phyloP scores from a whole-genome alignment of 2,797 vertebrate species.

The Microchirus variegatus region DNA sequence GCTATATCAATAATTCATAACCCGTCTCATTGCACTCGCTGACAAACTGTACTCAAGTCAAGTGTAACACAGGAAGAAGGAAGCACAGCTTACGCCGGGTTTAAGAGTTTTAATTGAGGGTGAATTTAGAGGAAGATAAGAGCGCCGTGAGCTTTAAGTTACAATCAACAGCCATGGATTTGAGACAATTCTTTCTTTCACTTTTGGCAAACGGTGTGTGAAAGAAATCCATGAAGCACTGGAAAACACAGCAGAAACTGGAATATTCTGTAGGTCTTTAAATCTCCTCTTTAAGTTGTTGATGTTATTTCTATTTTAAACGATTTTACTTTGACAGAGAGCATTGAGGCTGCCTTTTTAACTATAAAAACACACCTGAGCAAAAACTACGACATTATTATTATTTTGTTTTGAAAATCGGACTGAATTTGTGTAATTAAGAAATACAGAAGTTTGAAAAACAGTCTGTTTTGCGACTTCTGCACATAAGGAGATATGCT shows the following conservation, averaged over 20 bases:
- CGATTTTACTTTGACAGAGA: too few species aligned
- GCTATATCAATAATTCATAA: constrained; percentile 63
- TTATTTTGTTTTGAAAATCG: too few species aligned
- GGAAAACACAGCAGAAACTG: neutral
- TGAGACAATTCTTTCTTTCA: neutral
- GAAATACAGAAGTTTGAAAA: too few species aligned
- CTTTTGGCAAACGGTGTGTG: neutral
- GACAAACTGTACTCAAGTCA: constrained; percentile 16
- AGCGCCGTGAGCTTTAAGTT: neutral
- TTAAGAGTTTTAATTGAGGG: constrained; percentile 5
- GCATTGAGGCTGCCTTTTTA: too few species aligned
- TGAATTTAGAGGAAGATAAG: neutral
- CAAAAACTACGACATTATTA: too few species aligned
- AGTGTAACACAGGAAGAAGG: constrained; percentile 12
- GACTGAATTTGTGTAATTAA: too few species aligned
- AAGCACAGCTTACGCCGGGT: constrained; percentile 12
- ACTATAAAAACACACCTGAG: too few species aligned
- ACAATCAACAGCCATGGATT: neutral
- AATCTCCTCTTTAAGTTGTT: too few species aligned
- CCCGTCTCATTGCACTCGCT: constrained; percentile 31
- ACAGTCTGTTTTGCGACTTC: too few species aligned
- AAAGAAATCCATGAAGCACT: neutral
- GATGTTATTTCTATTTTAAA: too few species aligned
- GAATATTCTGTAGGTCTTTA: neutral
- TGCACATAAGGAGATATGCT: too few species aligned